These are phyloP conservation scores for Lordiphosa clarofinis DNA, from an alignment of 1,140 invertebrate genomes.

Conservation along the genomic window DNA sequence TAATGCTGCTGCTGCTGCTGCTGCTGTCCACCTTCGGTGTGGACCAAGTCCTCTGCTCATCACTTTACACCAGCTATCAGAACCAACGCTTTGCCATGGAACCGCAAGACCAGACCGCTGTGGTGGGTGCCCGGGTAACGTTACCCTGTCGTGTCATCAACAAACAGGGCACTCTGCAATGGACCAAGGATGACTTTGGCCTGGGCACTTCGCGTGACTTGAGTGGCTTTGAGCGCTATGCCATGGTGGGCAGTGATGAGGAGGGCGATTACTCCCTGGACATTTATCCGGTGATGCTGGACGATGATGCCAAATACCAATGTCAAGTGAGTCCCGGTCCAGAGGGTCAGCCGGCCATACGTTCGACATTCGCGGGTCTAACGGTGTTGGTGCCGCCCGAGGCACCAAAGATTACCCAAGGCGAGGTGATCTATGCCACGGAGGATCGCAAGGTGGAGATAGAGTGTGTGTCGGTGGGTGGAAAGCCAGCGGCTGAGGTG, in stretches of 20 bases:
- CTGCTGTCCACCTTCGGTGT: constrained; percentile 7
- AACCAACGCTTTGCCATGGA: constrained; percentile 90
- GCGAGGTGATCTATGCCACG: constrained; percentile 84
- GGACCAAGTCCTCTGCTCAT: constrained; percentile 9
- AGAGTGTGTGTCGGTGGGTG: constrained; percentile 87
- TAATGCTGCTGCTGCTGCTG: constrained; percentile 1
- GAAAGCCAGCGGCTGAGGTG: constrained; percentile 90
- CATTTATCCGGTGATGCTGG: constrained; percentile 87
- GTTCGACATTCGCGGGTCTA: constrained; percentile 85
- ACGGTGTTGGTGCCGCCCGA: constrained; percentile 89
- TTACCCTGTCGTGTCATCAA: constrained; percentile 87
- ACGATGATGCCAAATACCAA: constrained; percentile 89
- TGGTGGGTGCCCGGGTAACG: constrained; percentile 85
- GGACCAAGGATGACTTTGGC: constrained; percentile 92
- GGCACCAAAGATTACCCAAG: constrained; percentile 86
- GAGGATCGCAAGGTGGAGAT: constrained; percentile 88
- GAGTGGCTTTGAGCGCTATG: constrained; percentile 88
- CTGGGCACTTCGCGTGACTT: constrained; percentile 88
- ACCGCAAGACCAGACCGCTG: constrained; percentile 89
- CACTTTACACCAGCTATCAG: constrained; percentile 65
- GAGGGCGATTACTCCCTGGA: constrained; percentile 89
- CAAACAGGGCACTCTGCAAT: constrained; percentile 88
- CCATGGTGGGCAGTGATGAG: constrained; percentile 90
- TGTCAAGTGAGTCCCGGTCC: constrained; percentile 88
- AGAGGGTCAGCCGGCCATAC: constrained; percentile 83